Percentiles rank a stretch among this genome's conserved stretches.
These are phyloP conservation scores for Pachypeltis micranthus DNA, from an alignment of 1,140 invertebrate species.

Conservation along the genomic window DNA sequence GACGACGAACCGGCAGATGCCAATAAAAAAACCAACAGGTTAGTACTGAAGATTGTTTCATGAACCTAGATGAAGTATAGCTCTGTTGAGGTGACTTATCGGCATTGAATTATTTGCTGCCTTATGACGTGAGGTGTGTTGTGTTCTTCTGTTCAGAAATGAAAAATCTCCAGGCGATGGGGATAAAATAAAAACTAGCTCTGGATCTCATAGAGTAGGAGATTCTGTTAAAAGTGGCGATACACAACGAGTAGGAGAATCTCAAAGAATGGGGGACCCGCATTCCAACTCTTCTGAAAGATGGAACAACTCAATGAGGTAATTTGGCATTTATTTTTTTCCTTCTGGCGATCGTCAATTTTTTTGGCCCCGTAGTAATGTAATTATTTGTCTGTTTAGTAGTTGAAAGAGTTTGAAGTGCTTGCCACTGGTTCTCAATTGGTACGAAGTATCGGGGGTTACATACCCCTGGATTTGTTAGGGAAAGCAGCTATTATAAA, in stretches of 20 bases:
- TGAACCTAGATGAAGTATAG: neutral
- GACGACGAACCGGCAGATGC: conserved; percentile 10
- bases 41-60: neutral
- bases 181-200: neutral
- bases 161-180: neutral
- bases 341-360: neutral
- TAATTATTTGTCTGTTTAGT: neutral
- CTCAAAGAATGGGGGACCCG: neutral
- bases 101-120: neutral
- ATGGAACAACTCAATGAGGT: conserved; percentile 2
- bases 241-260: no score
- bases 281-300: neutral
- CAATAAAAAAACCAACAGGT: conserved; percentile 5
- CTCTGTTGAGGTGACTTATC: neutral
- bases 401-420: neutral
- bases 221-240: no score
- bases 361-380: neutral
- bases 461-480: no score
- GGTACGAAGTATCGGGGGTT: no score
- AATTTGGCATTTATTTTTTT: neutral
- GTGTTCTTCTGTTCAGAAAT: neutral
- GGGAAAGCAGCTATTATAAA: no score
- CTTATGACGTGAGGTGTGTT: neutral
- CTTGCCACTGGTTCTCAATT: no score
- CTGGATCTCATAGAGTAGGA: no score